Evolutionary conservation across 2,888 invertebrate species (phyloP), one percentile per base, ranked within the genome.

Genomic region (Leptinotarsa peninsularis): DNA sequence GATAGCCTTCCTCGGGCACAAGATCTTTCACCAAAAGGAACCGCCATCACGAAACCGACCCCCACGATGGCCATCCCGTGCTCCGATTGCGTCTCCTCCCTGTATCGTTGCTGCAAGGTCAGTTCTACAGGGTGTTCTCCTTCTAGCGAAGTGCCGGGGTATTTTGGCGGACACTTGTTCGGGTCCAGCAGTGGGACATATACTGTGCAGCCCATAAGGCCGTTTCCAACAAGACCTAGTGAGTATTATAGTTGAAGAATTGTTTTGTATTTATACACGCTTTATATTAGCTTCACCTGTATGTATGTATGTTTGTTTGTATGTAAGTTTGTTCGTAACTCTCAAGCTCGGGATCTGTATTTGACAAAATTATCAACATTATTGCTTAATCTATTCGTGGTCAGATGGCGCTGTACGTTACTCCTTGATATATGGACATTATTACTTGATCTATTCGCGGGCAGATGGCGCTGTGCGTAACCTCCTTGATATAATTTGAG

Each of bases 81-180:
- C 82, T 91, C 92, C 17, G 92, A 92, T 67, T 93, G 92, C 85
- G 92, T 93, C 69, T 92, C 92, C 1, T 92, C 93, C 4, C 85
- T 93, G 78, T 92, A 92, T 82, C 88, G 92, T 52, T 93, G 92
- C 85, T 93, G 93, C 82, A 88, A 91, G 70, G 81, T 88, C 49
- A 84, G 84, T 56, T 74, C 76, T 15, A 67, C 78, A 70, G 74
- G 78, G 56, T 79, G 79, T 76, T 76, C 74, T 54, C 74, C 79
- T 77, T 68, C 68, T 70, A 66, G 80, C 49, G 80, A 80, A 17
- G 23, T 75, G 7, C 67, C 76, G 4, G 79, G 76, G 21, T 78
- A 74, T 17, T 27, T 74, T n/a, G 76, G 78, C 0, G 75, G 73
- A 63, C 75, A 76, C 49, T 76, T 75, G 50, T 81, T 72, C 78